Conservation (phyloP, 2,113 vertebrate species). For the Cynocephalus volans region DNA sequence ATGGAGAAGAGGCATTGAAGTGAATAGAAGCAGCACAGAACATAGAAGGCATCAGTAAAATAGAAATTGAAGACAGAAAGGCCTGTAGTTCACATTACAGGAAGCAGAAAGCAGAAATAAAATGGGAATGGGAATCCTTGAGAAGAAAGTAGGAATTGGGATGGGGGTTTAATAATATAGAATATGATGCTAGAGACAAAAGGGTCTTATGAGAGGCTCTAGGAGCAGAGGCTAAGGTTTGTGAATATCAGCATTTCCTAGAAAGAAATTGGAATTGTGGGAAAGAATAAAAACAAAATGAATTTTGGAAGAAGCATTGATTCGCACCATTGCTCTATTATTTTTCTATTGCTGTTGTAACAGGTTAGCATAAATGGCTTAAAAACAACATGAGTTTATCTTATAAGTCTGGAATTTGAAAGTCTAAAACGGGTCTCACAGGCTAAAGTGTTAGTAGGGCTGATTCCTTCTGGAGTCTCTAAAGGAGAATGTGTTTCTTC, state of each 20-base stretch:
- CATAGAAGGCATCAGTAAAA: background rate
- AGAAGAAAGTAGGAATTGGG: background rate
- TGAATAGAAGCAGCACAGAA: background rate
- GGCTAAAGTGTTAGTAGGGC: background rate
- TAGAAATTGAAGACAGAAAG: background rate
- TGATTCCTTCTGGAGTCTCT: background rate
- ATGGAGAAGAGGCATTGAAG: background rate
- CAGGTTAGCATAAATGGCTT: background rate
- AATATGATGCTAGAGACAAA: background rate
- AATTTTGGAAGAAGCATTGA: background rate
- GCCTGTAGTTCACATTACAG: background rate
- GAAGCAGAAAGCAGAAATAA: slow-evolving; percentile 28
- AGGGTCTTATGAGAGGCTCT: background rate
- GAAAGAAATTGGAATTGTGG: background rate
- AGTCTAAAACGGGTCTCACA: background rate
- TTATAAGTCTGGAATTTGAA: background rate
- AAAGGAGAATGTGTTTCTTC: background rate
- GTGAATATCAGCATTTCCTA: background rate
- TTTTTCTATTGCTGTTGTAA: background rate
- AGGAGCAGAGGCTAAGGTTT: background rate
- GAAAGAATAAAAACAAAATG: background rate
- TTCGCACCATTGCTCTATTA: background rate
- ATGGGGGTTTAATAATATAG: background rate
- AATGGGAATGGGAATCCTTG: background rate
- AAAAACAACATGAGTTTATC: background rate